A percentile compares a stretch with the other conserved stretches of the same genome.
Conservation (phyloP, 2,888 invertebrate genomes). For the Adelognathus sp. region DNA sequence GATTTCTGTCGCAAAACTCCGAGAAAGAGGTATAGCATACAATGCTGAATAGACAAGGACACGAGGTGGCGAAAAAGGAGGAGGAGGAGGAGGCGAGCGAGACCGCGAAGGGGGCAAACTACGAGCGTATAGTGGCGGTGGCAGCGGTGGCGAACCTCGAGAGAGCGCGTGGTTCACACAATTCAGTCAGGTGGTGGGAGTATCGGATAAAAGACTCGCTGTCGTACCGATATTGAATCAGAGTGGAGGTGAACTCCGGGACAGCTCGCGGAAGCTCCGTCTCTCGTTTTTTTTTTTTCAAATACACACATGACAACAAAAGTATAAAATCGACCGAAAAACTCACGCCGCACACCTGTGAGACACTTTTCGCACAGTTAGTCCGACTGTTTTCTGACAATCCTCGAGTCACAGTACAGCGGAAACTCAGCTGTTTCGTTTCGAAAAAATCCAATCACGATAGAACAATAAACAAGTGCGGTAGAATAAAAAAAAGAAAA, state of each 20-base stretch:
- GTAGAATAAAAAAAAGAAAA: too few species aligned
- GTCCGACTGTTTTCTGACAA: conserved; percentile 31
- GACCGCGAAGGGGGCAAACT: conserved; percentile 44
- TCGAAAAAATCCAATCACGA: neutral
- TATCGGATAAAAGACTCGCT: conserved; percentile 76
- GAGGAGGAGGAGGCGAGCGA: conserved; percentile 36
- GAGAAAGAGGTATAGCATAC: too few species aligned
- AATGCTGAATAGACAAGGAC: neutral
- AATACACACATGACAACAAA: too few species aligned
- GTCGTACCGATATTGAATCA: conserved; percentile 78
- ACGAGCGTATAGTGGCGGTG: conserved; percentile 6
- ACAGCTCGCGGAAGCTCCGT: conserved; percentile 65
- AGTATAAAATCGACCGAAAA: too few species aligned
- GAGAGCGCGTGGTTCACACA: conserved; percentile 45
- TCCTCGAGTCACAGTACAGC: conserved; percentile 25
- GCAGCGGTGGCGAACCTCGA: conserved; percentile 23
- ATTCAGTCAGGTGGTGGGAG: conserved; percentile 74
- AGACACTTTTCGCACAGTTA: too few species aligned
- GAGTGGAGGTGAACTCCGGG: conserved; percentile 78
- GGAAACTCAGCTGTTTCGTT: neutral
- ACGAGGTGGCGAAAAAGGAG: neutral
- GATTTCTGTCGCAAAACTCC: too few species aligned
- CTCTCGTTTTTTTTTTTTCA: too few species aligned
- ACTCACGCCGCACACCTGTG: too few species aligned
- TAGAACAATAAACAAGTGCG: too few species aligned